phyloP scores from a whole-genome alignment of 2,113 vertebrate genomes.

The Collichthys lucidus region DNA sequence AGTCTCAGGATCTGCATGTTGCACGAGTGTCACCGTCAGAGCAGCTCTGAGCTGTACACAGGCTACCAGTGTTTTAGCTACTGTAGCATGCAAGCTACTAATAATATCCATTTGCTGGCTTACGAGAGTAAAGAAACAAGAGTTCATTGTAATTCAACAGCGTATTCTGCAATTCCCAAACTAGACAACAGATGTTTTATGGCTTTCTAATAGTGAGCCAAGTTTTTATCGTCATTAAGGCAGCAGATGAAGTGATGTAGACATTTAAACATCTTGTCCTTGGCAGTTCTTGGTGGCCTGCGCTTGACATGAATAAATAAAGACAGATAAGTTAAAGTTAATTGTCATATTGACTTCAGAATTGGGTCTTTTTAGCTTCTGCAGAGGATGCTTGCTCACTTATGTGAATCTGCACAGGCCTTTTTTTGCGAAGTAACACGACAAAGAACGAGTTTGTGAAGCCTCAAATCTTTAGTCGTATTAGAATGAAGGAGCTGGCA shows the following conservation, averaged over 20 bases:
- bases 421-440: neutral
- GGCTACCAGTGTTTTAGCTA: neutral
- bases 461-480: neutral
- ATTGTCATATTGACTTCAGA: slow-evolving; percentile 1
- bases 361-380: neutral
- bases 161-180: neutral
- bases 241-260: neutral
- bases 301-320: neutral
- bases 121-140: neutral
- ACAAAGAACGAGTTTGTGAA: neutral
- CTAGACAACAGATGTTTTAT: neutral
- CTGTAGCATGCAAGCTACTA: neutral
- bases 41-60: neutral
- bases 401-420: too few relatives aligned
- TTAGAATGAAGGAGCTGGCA: neutral
- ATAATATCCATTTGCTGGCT: neutral
- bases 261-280: neutral
- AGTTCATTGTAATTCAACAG: neutral
- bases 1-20: neutral
- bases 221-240: neutral
- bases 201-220: neutral
- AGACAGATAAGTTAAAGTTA: neutral
- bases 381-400: neutral
- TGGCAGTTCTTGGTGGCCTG: neutral
- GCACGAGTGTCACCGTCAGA: neutral